Evolutionary conservation across 35 echinoderm and acorn worm species (phyloP).

Genomic region (Nesometra sesokonis): DNA sequence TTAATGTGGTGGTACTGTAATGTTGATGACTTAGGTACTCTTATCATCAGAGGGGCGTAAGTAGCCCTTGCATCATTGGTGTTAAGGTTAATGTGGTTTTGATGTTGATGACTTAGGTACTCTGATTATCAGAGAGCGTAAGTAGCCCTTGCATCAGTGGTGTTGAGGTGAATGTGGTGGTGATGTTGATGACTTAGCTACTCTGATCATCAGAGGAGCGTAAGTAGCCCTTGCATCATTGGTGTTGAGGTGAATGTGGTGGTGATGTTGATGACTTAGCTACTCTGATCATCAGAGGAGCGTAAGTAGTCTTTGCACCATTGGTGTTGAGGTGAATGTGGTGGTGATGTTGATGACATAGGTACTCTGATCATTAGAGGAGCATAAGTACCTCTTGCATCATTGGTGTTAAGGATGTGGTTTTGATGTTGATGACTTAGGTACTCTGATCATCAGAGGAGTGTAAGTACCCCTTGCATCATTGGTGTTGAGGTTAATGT

Average conservation of each 20-base stretch:
- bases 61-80: no score
- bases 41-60: no score
- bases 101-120: no score
- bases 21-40: not conserved
- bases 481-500: not conserved
- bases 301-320: slow-evolving; percentile 29
- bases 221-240: slow-evolving; percentile 17
- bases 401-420: no score
- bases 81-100: no score
- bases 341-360: not conserved
- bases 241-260: not conserved
- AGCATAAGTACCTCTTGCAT: no score
- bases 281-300: slow-evolving; percentile 83
- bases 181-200: no score
- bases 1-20: not conserved
- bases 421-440: no score
- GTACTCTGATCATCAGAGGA: slow-evolving; percentile 96
- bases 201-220: slow-evolving; percentile 96
- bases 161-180: no score
- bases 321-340: not conserved
- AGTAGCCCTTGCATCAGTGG: no score
- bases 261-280: not conserved
- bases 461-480: slow-evolving; percentile 36
- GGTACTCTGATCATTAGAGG: no score
- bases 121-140: no score